Percentiles rank a stretch among this genome's conserved stretches.
Evolutionary conservation across 2,888 invertebrate species (phyloP).

Genomic region (Lamproptera curius): DNA sequence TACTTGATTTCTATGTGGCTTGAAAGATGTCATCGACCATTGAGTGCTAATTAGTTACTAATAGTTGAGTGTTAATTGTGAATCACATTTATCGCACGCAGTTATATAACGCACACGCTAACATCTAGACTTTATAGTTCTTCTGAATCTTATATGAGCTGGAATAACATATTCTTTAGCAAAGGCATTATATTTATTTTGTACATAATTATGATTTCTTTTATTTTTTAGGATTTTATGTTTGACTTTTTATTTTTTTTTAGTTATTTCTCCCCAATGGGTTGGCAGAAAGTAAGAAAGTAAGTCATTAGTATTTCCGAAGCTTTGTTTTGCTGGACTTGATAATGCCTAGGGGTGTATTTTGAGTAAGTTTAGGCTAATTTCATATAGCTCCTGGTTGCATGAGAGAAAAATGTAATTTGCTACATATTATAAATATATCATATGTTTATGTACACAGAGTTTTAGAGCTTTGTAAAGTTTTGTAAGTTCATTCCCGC

Average conservation of each 20-base stretch:
- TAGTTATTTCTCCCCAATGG: constrained; percentile 70
- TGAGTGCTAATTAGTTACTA: constrained; percentile 6
- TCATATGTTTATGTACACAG: not conserved
- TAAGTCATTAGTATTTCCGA: constrained; percentile 61
- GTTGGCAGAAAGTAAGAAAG: constrained; percentile 66
- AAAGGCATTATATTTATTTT: constrained; percentile 11
- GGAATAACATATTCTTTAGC: constrained; percentile 9
- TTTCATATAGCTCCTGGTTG: constrained; percentile 22
- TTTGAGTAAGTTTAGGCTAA: constrained; percentile 24
- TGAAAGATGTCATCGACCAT: constrained; percentile 2
- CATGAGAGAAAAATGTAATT: constrained; percentile 21
- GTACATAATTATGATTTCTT: constrained; percentile 10
- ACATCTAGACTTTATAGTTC: constrained; percentile 5
- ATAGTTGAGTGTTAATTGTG: constrained; percentile 10
- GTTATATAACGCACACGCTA: constrained; percentile 16
- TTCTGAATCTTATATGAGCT: constrained; percentile 18
- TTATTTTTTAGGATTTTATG: constrained; percentile 38
- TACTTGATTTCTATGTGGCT: constrained; percentile 9
- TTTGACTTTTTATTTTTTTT: constrained; percentile 56
- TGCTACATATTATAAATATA: constrained; percentile 8
- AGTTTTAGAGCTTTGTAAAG: constrained; percentile 1
- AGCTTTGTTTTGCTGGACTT: constrained; percentile 59
- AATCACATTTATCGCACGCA: constrained; percentile 3
- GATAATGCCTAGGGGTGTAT: constrained; percentile 26
- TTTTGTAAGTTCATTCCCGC: constrained; percentile 16